These are phyloP conservation scores for Herminia tarsipennalis DNA, from an alignment of 2,888 invertebrate species.

Conservation along the genomic window DNA sequence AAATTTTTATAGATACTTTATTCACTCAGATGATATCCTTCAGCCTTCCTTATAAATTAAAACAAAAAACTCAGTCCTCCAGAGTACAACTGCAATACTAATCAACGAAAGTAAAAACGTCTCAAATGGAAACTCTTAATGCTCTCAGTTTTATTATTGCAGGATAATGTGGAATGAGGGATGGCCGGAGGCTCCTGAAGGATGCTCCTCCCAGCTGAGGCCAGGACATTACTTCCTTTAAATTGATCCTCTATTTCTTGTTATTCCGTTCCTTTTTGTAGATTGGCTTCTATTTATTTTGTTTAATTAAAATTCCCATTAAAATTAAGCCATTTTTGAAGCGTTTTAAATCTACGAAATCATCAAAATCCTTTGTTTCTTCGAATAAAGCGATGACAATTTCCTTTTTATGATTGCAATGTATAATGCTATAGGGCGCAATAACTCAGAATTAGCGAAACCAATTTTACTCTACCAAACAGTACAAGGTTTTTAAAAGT, in stretches of 20 bases:
- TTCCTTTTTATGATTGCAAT: background rate
- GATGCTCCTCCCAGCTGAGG: conserved; percentile 9
- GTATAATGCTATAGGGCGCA: too few species aligned
- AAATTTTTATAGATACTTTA: too few species aligned
- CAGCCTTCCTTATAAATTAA: background rate
- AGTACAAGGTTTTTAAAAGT: too few species aligned
- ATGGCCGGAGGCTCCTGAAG: conserved; percentile 1
- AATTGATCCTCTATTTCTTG: conserved; percentile 27
- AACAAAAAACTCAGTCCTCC: background rate
- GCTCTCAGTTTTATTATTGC: conserved; percentile 3
- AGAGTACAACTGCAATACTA: background rate
- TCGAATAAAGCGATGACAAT: too few species aligned
- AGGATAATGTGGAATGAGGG: conserved; percentile 7
- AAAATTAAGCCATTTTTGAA: background rate
- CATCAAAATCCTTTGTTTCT: too few species aligned
- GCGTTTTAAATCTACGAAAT: background rate
- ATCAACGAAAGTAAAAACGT: conserved; percentile 6
- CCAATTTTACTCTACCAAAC: too few species aligned
- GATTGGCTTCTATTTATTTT: conserved; percentile 20
- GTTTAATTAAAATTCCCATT: conserved; percentile 13
- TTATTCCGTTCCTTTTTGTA: conserved; percentile 22
- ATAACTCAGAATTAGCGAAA: too few species aligned
- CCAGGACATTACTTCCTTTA: conserved; percentile 32
- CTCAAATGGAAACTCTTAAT: background rate
- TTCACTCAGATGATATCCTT: too few species aligned